Evolutionary conservation across 92 coral and sea anemone genomes (phyloP), one percentile per base, ranked within the genome.

Genomic region (Anthopleura xanthogrammica): DNA sequence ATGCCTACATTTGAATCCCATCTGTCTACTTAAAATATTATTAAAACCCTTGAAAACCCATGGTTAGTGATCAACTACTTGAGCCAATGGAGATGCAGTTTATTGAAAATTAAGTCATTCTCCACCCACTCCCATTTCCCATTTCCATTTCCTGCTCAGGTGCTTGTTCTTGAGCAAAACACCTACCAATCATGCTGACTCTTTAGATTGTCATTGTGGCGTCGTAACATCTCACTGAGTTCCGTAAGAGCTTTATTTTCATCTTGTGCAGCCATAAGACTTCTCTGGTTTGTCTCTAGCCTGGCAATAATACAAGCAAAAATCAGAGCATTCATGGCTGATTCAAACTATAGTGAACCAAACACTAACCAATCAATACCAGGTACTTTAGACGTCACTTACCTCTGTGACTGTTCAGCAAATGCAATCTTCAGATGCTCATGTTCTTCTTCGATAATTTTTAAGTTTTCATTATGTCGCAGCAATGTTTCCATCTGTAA

Each of bases 361-460:
- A 29, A 29, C 36, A 29, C 36, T 29, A 43, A 5, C 9, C 50
- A 5, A 46, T 46, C 7, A 2, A 46, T 46, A 9, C 0, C 50
- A 46, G 7, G 58, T 54, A 54, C 58, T 7, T 11, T 54, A 54
- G 58, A 54, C 0, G 17, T 14, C 36, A 62, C 70, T n/a, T 9
- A 91, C 99, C 99, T 92, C 71, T 92, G 96, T 16, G 93, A 88
- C 84, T 94, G 96, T 79, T 96, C 99, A 20, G 98, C 99, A 86
- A 88, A 95, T 7, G 95, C 93, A 12, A 92, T 78, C 82, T 95
- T 95, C 11, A 95, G 91, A 81, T 94, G 98, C 79, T 94, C 96
- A 75, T 94, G 88, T 62, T 94, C 98, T 48, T 92, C 88, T 75
- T 82, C 98, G 3, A 85, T 88, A 16, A 77, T 76, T 58, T 92